phyloP scores from a whole-genome alignment of 1,140 invertebrate genomes.

The Lucilia cuprina region DNA sequence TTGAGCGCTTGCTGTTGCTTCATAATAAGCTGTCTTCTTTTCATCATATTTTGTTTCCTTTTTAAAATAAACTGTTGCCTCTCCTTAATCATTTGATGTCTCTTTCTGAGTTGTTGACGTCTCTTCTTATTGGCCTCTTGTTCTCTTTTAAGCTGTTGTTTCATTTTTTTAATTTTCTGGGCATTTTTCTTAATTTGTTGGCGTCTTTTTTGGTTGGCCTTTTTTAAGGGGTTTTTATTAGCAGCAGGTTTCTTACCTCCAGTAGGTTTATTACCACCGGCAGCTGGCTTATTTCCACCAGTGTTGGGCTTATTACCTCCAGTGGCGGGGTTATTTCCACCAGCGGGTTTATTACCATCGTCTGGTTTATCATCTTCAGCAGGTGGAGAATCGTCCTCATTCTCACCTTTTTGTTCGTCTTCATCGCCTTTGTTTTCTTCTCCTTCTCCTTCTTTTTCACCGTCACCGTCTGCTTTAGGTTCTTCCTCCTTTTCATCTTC shows the following conservation, averaged over 20 bases:
- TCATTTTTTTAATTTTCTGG: too few relatives aligned
- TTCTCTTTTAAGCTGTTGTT: too few relatives aligned
- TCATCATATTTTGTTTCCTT: not conserved
- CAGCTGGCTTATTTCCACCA: not conserved
- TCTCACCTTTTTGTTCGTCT: not conserved
- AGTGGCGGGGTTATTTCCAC: not conserved
- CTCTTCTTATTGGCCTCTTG: too few relatives aligned
- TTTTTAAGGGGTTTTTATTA: not conserved
- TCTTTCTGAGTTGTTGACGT: too few relatives aligned
- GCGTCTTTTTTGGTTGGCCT: not conserved
- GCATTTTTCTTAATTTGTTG: not conserved
- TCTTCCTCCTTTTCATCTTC: not conserved
- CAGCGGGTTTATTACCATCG: not conserved
- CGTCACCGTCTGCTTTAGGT: not conserved
- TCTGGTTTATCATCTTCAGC: not conserved
- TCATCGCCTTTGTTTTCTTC: not conserved
- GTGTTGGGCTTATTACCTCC: not conserved
- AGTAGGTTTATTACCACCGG: not conserved
- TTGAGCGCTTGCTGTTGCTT: not conserved
- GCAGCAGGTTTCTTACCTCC: not conserved
- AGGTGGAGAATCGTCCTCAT: not conserved
- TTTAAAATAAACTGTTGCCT: not conserved
- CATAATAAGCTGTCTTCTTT: not conserved
- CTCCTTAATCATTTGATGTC: not conserved
- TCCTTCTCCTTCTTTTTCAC: not conserved